Evolutionary conservation across 2,888 invertebrate species (phyloP).

Genomic region (Bursaphelenchus okinawaensis): DNA sequence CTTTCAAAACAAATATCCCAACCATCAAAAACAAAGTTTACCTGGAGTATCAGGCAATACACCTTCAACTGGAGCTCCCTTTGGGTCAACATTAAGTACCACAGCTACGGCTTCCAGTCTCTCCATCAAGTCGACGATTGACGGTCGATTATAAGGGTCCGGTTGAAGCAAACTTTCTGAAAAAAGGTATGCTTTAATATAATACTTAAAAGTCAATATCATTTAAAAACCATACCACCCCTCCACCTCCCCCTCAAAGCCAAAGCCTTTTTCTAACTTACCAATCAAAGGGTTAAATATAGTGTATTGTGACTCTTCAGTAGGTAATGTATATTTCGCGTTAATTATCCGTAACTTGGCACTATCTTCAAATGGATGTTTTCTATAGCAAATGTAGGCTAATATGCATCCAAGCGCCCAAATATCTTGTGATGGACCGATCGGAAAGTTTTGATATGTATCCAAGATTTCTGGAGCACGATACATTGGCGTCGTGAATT

Average conservation of each 20-base stretch:
- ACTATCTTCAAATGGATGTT: constrained; percentile 90
- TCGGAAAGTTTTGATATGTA: constrained; percentile 88
- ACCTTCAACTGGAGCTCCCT: constrained; percentile 52
- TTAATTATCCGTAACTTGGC: constrained; percentile 91
- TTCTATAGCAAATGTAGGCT: constrained; percentile 82
- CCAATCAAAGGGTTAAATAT: constrained; percentile 80
- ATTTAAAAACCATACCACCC: background rate
- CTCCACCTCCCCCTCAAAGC: background rate
- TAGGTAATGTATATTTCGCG: constrained; percentile 81
- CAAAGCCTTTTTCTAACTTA: no score
- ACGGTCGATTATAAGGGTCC: constrained; percentile 76
- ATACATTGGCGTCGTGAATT: constrained; percentile 71
- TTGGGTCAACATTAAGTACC: constrained; percentile 75
- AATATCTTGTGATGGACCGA: constrained; percentile 78
- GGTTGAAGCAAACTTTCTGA: constrained; percentile 62
- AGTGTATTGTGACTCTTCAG: constrained; percentile 72
- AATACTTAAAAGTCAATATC: constrained; percentile 52
- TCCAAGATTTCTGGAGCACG: constrained; percentile 96
- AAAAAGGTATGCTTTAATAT: constrained; percentile 18
- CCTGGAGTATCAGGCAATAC: background rate
- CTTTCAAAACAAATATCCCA: no score
- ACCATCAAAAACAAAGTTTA: background rate
- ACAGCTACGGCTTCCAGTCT: constrained; percentile 81
- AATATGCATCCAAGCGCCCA: constrained; percentile 86
- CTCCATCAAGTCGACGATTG: constrained; percentile 75